These are phyloP conservation scores for Microcebus jonahi DNA, from an alignment of 2,113 vertebrate species.

Conservation along the genomic window DNA sequence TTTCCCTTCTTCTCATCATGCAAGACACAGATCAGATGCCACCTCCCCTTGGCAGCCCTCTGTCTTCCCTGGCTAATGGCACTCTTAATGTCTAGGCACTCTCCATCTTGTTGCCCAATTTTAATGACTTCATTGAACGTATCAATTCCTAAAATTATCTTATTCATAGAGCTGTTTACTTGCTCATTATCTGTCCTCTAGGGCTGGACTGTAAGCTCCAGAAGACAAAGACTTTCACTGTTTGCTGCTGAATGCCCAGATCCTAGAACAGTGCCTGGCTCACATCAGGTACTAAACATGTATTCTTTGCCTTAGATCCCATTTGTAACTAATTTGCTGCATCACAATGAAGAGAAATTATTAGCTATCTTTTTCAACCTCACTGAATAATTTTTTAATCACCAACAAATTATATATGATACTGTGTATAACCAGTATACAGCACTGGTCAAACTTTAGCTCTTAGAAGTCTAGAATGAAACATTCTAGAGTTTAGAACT, in stretches of 20 bases:
- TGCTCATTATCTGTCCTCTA: not conserved
- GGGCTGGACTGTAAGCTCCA: not conserved
- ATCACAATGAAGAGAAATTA: not conserved
- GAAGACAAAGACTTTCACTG: not conserved
- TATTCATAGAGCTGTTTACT: not conserved
- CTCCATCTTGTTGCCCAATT: not conserved
- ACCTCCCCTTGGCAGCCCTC: not conserved
- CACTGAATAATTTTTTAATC: not conserved
- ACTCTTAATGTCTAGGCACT: not conserved
- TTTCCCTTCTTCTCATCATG: not conserved
- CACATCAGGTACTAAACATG: not conserved
- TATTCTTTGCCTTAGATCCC: not conserved
- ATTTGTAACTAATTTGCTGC: not conserved
- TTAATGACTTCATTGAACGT: not conserved
- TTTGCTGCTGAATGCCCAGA: not conserved
- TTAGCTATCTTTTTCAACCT: not conserved
- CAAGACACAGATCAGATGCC: not conserved
- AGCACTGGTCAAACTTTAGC: not conserved
- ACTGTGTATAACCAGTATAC: not conserved
- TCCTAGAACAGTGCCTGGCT: not conserved
- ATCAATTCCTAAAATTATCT: not conserved
- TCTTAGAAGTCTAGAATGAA: not conserved
- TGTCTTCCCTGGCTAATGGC: not conserved
- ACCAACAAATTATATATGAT: not conserved
- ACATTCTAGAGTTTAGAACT: too few relatives aligned